Evolutionary conservation across 2,797 vertebrate species (phyloP).

Genomic region (Manis javanica): DNA sequence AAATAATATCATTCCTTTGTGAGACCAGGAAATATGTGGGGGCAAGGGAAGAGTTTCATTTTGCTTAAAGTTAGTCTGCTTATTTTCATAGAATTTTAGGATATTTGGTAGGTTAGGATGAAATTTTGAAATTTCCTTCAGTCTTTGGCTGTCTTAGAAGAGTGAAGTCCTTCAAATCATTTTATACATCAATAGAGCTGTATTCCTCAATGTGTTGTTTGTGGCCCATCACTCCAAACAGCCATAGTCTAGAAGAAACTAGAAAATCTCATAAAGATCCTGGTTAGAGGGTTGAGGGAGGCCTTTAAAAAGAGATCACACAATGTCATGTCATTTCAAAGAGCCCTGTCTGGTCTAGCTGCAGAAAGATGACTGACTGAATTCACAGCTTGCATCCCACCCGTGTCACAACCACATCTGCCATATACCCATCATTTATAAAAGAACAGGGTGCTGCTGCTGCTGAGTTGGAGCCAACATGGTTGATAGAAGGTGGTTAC

Average conservation of each 20-base stretch:
- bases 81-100: constrained; percentile 39
- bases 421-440: background rate
- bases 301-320: background rate
- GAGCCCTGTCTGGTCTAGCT: background rate
- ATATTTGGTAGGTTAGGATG: background rate
- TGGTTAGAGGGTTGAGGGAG: background rate
- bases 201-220: background rate
- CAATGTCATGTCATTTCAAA: background rate
- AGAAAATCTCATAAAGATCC: background rate
- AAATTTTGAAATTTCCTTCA: constrained; percentile 43
- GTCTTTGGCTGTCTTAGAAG: background rate
- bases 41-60: background rate
- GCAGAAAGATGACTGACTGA: background rate
- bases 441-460: constrained; percentile 25
- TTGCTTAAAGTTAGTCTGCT: background rate
- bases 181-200: background rate
- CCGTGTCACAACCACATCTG: constrained; percentile 1
- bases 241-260: background rate
- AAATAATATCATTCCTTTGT: constrained; percentile 17
- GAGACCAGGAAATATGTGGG: background rate
- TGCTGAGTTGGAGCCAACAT: constrained; percentile 53
- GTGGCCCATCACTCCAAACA: background rate
- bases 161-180: constrained; percentile 19
- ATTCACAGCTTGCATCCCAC: background rate
- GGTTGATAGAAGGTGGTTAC: constrained; percentile 56